Percentiles rank a stretch among this genome's conserved stretches.
phyloP scores from a whole-genome alignment of 2,797 vertebrate species.

The Alfaro cultratus region DNA sequence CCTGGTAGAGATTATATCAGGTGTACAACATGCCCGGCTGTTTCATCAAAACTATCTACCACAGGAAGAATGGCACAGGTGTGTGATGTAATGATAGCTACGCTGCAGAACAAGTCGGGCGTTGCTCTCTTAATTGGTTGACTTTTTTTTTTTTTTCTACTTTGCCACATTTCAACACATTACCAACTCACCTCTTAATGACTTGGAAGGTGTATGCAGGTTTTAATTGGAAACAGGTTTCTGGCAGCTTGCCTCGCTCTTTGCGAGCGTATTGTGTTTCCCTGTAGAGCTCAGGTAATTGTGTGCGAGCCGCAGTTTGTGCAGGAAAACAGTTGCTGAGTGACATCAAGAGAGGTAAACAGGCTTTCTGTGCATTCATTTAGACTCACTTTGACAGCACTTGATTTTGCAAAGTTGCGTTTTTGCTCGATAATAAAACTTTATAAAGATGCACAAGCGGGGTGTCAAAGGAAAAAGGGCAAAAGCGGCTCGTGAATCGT shows the following conservation, averaged over 20 bases:
- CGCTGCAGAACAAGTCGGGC: conserved; percentile 46
- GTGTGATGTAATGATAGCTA: conserved; percentile 51
- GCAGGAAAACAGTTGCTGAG: conserved; percentile 46
- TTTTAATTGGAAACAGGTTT: conserved; percentile 60
- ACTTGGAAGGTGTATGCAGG: conserved; percentile 44
- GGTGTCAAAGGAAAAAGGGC: conserved; percentile 29
- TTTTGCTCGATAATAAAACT: conserved; percentile 52
- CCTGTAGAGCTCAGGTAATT: conserved; percentile 29
- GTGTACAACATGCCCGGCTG: conserved; percentile 29
- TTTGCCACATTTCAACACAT: conserved; percentile 33
- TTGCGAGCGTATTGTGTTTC: conserved; percentile 30
- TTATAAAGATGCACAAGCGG: conserved; percentile 41
- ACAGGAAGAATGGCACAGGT: conserved; percentile 54
- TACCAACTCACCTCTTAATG: conserved; percentile 49
- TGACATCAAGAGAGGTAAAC: conserved; percentile 51
- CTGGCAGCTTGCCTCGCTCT: conserved; percentile 45
- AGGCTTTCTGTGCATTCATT: conserved; percentile 38
- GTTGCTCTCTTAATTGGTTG: conserved; percentile 47
- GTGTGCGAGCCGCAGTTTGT: conserved; percentile 26
- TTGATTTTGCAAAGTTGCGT: conserved; percentile 42
- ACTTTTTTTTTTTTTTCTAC: conserved; percentile 10
- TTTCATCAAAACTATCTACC: conserved; percentile 52
- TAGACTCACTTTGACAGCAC: conserved; percentile 49
- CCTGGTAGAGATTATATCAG: conserved; percentile 29
- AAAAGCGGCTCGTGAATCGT: conserved; percentile 33